Percentiles rank a stretch among this genome's conserved stretches.
These are phyloP conservation scores for Bellardia pandia DNA, from an alignment of 2,888 invertebrate genomes.

Conservation along the genomic window DNA sequence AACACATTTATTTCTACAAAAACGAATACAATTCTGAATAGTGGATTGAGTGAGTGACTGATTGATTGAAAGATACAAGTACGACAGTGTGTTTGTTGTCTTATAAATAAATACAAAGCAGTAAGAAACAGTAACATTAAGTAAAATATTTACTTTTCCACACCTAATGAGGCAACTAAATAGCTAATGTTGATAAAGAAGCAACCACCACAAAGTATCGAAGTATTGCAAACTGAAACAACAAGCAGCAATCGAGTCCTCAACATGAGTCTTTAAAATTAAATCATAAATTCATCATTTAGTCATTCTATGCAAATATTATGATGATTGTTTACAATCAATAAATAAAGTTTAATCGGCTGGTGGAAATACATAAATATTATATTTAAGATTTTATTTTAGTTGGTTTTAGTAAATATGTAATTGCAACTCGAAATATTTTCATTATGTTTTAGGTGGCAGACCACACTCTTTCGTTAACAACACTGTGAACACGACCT, in stretches of 20 bases:
- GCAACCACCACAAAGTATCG: background rate
- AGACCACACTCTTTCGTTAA: no score
- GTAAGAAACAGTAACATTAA: conserved; percentile 57
- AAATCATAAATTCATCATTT: conserved; percentile 38
- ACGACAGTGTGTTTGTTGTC: conserved; percentile 8
- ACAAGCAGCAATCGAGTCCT: conserved; percentile 25
- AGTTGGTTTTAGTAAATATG: background rate
- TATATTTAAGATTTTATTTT: background rate
- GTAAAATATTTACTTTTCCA: conserved; percentile 69
- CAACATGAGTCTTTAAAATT: conserved; percentile 22
- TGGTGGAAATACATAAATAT: background rate
- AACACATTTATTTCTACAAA: conserved; percentile 39
- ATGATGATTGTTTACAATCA: background rate
- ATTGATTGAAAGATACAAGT: conserved; percentile 19
- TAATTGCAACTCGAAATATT: no score
- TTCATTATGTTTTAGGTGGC: no score
- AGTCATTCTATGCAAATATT: background rate
- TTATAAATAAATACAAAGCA: conserved; percentile 59
- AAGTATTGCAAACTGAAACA: conserved; percentile 1
- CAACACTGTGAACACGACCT: no score
- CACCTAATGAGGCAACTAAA: conserved; percentile 72
- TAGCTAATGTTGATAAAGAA: conserved; percentile 58
- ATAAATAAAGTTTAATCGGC: background rate
- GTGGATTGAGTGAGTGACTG: conserved; percentile 10
- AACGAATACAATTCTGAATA: conserved; percentile 7